These are phyloP conservation scores for Ormyrus rosae DNA, from an alignment of 2,888 invertebrate genomes.

Conservation along the genomic window DNA sequence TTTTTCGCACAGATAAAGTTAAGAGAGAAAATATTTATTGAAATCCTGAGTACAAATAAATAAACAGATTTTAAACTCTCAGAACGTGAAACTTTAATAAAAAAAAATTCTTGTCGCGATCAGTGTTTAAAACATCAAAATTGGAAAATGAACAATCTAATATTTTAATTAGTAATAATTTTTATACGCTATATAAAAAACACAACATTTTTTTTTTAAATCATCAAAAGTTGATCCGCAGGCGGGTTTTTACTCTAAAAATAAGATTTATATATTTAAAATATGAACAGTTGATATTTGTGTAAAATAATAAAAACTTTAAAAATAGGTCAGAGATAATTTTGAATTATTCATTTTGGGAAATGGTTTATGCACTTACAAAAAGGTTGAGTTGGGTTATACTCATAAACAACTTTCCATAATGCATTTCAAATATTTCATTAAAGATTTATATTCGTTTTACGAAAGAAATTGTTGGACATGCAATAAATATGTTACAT, in stretches of 20 bases:
- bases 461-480: no score
- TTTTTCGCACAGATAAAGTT: not conserved
- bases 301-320: not conserved
- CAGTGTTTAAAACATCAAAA: no score
- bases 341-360: no score
- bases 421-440: not conserved
- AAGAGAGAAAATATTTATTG: conserved; percentile 1
- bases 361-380: not conserved
- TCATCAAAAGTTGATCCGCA: no score
- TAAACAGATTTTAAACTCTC: conserved; percentile 8
- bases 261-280: conserved; percentile 29
- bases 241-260: conserved; percentile 8
- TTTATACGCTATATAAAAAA: no score
- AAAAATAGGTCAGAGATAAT: no score
- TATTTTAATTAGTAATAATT: no score
- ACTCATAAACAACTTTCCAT: not conserved
- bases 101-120: not conserved
- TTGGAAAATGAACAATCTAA: no score
- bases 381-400: conserved; percentile 10
- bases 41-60: conserved; percentile 20
- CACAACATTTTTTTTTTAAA: no score
- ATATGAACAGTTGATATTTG: not conserved
- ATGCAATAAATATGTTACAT: no score
- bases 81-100: not conserved
- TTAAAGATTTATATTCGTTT: conserved; percentile 2